Percentiles rank a stretch among this genome's conserved stretches.
Conservation (phyloP, 2,113 vertebrate species). For the Tenrec ecaudatus region DNA sequence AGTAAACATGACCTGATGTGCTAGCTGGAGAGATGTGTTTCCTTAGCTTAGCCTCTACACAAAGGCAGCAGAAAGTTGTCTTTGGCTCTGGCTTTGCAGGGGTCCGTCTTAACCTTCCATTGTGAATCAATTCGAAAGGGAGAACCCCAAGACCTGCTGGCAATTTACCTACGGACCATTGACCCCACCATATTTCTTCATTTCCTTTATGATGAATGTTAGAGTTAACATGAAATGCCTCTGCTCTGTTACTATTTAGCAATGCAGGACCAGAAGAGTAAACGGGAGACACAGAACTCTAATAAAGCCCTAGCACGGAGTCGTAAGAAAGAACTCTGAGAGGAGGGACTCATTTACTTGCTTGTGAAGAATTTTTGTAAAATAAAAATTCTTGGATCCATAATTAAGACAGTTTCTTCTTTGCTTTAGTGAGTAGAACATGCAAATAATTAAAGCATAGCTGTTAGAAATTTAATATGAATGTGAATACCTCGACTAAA, state of each 20-base stretch:
- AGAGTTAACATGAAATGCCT: neutral
- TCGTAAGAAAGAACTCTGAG: conserved; percentile 52
- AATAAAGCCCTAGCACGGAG: conserved; percentile 41
- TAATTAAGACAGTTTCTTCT: conserved; percentile 73
- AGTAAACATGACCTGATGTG: neutral
- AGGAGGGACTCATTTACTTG: conserved; percentile 51
- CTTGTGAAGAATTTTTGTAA: conserved; percentile 68
- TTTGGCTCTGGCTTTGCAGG: neutral
- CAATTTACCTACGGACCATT: neutral
- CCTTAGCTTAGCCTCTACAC: neutral
- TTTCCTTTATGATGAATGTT: neutral
- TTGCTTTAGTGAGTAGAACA: conserved; percentile 72
- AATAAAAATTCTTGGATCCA: conserved; percentile 65
- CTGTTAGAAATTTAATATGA: conserved; percentile 75
- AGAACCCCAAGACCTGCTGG: neutral
- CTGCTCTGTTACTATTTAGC: neutral
- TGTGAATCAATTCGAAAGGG: neutral
- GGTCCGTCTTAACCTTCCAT: neutral
- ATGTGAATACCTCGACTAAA: conserved; percentile 77
- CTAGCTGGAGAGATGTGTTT: neutral
- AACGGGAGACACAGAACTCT: conserved; percentile 36
- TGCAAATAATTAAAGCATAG: conserved; percentile 76
- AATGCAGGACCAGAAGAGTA: conserved; percentile 48
- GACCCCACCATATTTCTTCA: conserved; percentile 9
- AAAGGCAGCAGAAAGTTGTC: neutral